Evolutionary conservation across 2,797 vertebrate genomes (phyloP), one percentile per base, ranked within the genome.

Genomic region (Scleropages formosus): DNA sequence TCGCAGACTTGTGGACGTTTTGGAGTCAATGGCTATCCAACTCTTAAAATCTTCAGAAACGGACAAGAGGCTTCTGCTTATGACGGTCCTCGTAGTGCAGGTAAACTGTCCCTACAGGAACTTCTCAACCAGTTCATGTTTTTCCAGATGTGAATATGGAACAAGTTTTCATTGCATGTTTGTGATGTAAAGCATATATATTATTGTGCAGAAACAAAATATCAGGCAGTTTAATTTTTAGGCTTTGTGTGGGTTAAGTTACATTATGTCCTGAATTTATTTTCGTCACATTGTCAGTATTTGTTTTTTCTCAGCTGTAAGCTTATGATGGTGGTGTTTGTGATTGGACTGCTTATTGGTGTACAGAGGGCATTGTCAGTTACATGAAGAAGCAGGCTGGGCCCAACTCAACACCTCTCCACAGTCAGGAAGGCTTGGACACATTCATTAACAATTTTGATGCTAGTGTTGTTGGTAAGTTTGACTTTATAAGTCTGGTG

Each of bases 381-480:
- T 77, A 85, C 78, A 93, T 93, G 90, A 90, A 82, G 84, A 92
- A 88, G 76, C 90, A 90, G 75, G 87, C 88, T 0, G 90, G 92
- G n/a, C 92, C 92, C 2, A 90, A 91, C 81, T 93, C 92, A 0
- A 77, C 85, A 22, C 77, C 58, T 15, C 79, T 93, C 62, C 60
- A 72, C 72, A 87, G 72, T 9, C 82, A 85, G 20, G 82, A 86
- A n/a, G 86, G 90, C 68, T 81, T 93, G 11, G 82, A 91, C 49
- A 76, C 74, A 70, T 93, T 93, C 69, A 70, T 87, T 75, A 75
- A 80, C 26, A 75, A 89, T 84, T 89, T 87, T 1, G 92, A 93
- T 0, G 86, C 90, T 71, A 92, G 92, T 13, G 56, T 92, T 1
- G 75, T 93, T 0, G 92, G 92, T 92, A 79, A 22, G 86, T 82